A percentile compares a stretch with the other conserved stretches of the same genome.
Conservation (phyloP, 2,888 invertebrate genomes). For the Aelia acuminata region DNA sequence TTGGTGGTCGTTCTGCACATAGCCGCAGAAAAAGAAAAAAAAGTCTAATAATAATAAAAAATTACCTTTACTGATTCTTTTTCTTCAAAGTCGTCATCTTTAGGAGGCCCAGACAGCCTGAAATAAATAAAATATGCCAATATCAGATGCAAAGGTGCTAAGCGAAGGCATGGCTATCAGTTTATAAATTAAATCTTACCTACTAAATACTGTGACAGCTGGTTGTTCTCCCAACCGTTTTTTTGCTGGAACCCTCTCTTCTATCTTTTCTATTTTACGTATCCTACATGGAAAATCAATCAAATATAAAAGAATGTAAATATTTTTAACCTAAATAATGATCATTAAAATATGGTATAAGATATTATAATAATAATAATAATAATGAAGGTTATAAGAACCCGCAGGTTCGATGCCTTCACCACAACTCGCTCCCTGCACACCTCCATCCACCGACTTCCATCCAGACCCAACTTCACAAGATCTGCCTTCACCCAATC, state of each 20-base stretch:
- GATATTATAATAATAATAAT: too few species aligned
- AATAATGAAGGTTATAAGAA: too few species aligned
- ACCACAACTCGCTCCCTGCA: too few species aligned
- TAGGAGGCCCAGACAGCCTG: constrained; percentile 67
- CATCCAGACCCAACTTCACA: too few species aligned
- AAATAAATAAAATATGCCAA: constrained; percentile 19
- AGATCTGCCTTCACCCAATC: too few species aligned
- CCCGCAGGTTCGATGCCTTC: too few species aligned
- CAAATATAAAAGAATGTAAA: neutral
- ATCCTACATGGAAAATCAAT: constrained; percentile 20
- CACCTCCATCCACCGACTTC: too few species aligned
- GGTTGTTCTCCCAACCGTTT: constrained; percentile 70
- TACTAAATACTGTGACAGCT: constrained; percentile 72
- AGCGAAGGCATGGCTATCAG: neutral
- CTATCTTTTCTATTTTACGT: constrained; percentile 67
- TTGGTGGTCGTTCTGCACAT: too few species aligned
- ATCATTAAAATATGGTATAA: too few species aligned
- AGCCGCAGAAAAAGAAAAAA: too few species aligned
- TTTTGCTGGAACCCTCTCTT: constrained; percentile 72
- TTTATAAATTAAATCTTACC: constrained; percentile 68
- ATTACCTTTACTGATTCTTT: constrained; percentile 60
- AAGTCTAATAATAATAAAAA: neutral
- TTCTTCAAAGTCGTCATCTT: constrained; percentile 65
- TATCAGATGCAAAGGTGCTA: neutral
- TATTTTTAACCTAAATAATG: neutral